Evolutionary conservation across 2,888 invertebrate genomes (phyloP), one percentile per base, ranked within the genome.

Genomic region (Rhyacophila evoluta): DNA sequence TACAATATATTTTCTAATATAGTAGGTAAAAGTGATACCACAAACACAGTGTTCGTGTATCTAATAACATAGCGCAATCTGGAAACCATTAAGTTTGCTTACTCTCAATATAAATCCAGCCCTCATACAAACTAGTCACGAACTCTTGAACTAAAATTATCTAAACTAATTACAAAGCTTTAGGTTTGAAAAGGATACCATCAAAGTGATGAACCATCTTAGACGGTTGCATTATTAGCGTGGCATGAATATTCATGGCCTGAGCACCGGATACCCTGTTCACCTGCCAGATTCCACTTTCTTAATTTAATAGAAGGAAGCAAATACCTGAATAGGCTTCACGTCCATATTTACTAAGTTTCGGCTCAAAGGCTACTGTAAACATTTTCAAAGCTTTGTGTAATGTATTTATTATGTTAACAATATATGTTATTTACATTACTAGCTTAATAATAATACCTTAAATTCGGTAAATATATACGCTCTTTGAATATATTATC

Each of bases 231-330:
- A 72, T 77, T 77, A 77, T 77, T 77, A 77, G 38, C 41, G 15
- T 38, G 25, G 33, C 79, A 75, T 79, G 75, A 79, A 79, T 79
- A 79, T 79, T 79, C 79, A 79, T 15, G 29, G 29, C 39, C 67
- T 25, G 74, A 72, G 27, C 37, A 68, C 25, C 11, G 67, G 69
- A 73, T 75, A 39, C 70, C 71, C 41, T 71, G 71, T 76, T 70
- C 70, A 75, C 69, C 76, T 70, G 71, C 41, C 11, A 71, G 70
- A 41, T 71, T 76, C 76, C 69, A 11, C 71, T 76, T 76, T 76
- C 76, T 76, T 76, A 76, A 76, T 76, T 71, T 71, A 76, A 76
- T 76, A 76, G 33, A 75, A 36, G 39, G 15, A 36, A 29, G 71
- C 38, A 36, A 15, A 12, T 28, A 28, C 41, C 39, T 55, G 55